Evolutionary conservation across 2,797 vertebrate genomes (phyloP).

Genomic region (Darevskia nairensis): DNA sequence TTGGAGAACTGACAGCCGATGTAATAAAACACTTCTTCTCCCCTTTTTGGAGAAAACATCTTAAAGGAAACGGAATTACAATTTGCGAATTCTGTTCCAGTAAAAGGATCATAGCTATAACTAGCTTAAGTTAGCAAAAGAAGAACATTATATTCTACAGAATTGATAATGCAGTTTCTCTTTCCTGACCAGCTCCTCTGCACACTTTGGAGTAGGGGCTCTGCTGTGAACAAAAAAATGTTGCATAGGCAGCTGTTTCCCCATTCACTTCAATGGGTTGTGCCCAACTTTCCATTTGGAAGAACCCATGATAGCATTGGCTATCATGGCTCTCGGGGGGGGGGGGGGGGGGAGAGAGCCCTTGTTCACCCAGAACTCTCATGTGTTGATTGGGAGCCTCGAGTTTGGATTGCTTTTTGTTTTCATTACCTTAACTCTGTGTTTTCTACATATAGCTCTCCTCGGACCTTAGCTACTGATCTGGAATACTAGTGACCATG

Average conservation of each 20-base stretch:
- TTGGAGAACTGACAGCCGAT: slow-evolving; percentile 82
- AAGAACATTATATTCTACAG: not conserved
- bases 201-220: not conserved
- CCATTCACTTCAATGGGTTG: not conserved
- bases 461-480: not conserved
- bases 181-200: not conserved
- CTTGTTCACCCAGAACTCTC: not conserved
- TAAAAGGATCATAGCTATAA: slow-evolving; percentile 24
- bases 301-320: not conserved
- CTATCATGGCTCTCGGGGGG: not conserved
- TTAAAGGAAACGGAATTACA: slow-evolving; percentile 61
- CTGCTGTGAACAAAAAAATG: not conserved
- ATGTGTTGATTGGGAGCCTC: too few relatives aligned
- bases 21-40: slow-evolving; percentile 74
- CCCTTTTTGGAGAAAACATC: slow-evolving; percentile 68
- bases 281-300: not conserved
- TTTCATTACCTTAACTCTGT: slow-evolving; percentile 28
- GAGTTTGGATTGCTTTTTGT: not conserved
- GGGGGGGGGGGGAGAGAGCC: too few relatives aligned
- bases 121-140: rapidly evolving
- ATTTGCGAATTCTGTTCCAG: not conserved
- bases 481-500: too few relatives aligned
- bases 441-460: slow-evolving; percentile 51
- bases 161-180: not conserved
- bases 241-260: not conserved